These are phyloP conservation scores for Diplazon laetatorius DNA, from an alignment of 2,888 invertebrate genomes.

Conservation along the genomic window DNA sequence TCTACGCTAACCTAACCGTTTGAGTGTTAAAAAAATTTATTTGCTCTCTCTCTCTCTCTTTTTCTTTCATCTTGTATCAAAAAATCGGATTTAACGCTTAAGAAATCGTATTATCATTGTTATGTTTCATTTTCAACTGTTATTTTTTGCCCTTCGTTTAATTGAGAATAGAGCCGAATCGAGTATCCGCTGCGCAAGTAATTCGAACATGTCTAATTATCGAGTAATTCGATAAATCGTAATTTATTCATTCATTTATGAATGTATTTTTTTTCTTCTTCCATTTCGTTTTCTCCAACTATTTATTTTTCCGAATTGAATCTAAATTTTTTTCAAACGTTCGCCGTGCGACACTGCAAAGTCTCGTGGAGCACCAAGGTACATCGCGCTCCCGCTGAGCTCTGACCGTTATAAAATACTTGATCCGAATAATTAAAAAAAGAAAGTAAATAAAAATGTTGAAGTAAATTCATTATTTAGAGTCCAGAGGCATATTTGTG, in stretches of 20 bases:
- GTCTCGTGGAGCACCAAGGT: slow-evolving; percentile 54
- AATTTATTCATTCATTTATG: slow-evolving; percentile 37
- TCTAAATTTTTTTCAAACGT: slow-evolving; percentile 57
- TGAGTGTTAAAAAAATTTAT: slow-evolving; percentile 79
- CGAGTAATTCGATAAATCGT: slow-evolving; percentile 60
- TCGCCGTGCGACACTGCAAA: slow-evolving; percentile 66
- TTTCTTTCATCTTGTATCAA: slow-evolving; percentile 80
- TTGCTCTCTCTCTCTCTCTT: too few relatives aligned
- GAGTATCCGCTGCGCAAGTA: slow-evolving; percentile 68
- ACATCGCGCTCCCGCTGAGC: slow-evolving; percentile 34
- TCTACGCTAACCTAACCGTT: slow-evolving; percentile 66
- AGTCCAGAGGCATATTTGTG: slow-evolving; percentile 56
- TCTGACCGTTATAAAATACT: slow-evolving; percentile 52
- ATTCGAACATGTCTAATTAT: slow-evolving; percentile 55
- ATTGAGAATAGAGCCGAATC: slow-evolving; percentile 71
- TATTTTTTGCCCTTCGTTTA: slow-evolving; percentile 49
- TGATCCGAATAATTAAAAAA: slow-evolving; percentile 33
- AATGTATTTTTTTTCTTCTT: slow-evolving; percentile 37
- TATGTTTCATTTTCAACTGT: slow-evolving; percentile 42
- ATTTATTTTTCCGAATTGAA: slow-evolving; percentile 45
- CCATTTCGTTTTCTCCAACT: slow-evolving; percentile 43
- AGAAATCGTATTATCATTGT: slow-evolving; percentile 65
- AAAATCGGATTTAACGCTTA: slow-evolving; percentile 75
- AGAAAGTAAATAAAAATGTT: slow-evolving; percentile 49
- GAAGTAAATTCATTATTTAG: slow-evolving; percentile 64